Conservation (phyloP, 2,113 vertebrate species). For the Neolamprologus sp. region DNA sequence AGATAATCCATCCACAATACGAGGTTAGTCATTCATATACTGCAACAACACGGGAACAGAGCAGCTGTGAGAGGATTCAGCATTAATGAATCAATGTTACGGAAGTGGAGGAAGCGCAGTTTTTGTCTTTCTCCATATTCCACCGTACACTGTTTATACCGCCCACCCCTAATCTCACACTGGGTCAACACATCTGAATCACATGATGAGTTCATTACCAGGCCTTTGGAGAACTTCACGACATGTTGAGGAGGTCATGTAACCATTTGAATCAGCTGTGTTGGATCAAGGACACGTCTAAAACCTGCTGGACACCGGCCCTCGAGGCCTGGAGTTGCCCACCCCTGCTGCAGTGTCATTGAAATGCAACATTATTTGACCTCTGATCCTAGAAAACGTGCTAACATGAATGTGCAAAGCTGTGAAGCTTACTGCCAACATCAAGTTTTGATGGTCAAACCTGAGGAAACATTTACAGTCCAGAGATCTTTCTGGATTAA, state of each 20-base stretch:
- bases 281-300: background rate
- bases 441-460: background rate
- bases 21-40: rapidly evolving
- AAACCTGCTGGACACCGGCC: background rate
- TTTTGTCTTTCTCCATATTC: background rate
- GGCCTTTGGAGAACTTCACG: background rate
- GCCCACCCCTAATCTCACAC: background rate
- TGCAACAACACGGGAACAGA: background rate
- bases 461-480: background rate
- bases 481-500: background rate
- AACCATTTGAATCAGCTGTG: background rate
- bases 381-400: background rate
- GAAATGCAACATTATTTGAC: background rate
- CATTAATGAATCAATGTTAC: rapidly evolving
- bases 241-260: background rate
- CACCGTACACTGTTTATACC: background rate
- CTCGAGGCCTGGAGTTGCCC: background rate
- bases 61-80: rapidly evolving
- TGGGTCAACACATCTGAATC: background rate
- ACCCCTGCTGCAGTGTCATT: background rate
- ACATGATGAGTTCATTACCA: background rate
- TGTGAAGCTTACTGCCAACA: background rate
- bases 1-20: rapidly evolving
- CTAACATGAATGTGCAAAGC: background rate
- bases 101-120: rapidly evolving